Evolutionary conservation across 1,140 invertebrate species (phyloP).

Genomic region (Centruroides vittatus): DNA sequence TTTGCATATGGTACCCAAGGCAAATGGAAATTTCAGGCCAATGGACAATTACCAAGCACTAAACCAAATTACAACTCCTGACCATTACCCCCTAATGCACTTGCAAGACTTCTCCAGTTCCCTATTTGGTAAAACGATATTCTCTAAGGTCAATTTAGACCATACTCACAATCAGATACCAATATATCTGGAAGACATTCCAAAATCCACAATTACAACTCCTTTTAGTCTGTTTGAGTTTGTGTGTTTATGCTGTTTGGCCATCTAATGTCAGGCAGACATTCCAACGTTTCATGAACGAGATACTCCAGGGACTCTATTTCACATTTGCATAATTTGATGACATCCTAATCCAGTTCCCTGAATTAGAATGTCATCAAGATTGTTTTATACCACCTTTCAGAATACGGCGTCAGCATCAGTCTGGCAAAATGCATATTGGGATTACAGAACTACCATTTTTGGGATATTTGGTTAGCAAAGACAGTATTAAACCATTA

Average conservation of each 20-base stretch:
- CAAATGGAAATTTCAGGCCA: constrained; percentile 2
- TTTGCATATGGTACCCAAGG: constrained; percentile 19
- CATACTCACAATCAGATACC: constrained; percentile 12
- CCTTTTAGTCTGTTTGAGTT: constrained; percentile 4
- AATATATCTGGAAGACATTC: constrained; percentile 4
- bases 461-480: constrained; percentile 3
- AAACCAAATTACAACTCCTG: constrained; percentile 6
- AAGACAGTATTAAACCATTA: constrained; percentile 4
- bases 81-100: constrained; percentile 14
- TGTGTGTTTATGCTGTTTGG: neutral
- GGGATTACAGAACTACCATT: neutral
- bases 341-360: constrained; percentile 34
- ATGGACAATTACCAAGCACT: constrained; percentile 8
- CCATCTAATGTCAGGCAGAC: constrained; percentile 5
- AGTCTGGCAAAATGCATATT: constrained; percentile 19
- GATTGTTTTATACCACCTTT: constrained; percentile 25
- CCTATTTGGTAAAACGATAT: neutral
- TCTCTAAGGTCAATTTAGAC: constrained; percentile 5
- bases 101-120: no score
- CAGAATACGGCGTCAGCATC: constrained; percentile 21
- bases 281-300: constrained; percentile 7
- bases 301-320: neutral
- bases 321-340: constrained; percentile 2
- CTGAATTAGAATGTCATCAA: no score
- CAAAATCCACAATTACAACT: neutral